phyloP scores from a whole-genome alignment of 2,888 invertebrate species.

The Brachyopa scutellaris region DNA sequence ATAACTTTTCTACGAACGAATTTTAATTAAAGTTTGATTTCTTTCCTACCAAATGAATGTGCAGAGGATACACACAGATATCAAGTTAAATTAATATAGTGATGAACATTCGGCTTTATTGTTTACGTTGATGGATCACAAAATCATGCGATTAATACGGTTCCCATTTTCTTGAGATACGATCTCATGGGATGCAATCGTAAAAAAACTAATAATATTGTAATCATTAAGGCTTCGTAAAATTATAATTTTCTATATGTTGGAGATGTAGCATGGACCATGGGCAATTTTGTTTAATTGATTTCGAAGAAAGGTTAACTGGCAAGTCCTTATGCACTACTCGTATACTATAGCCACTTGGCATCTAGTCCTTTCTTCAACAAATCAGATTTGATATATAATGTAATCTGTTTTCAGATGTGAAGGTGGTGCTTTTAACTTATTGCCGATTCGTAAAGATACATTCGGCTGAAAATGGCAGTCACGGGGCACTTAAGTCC shows the following conservation, averaged over 20 bases:
- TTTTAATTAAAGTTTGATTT: conserved; percentile 65
- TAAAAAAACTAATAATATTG: too few relatives aligned
- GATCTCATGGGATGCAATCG: conserved; percentile 14
- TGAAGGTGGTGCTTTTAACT: too few relatives aligned
- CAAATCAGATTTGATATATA: too few relatives aligned
- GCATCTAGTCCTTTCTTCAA: too few relatives aligned
- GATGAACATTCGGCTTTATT: conserved; percentile 43
- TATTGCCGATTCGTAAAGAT: too few relatives aligned
- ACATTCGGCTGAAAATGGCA: too few relatives aligned
- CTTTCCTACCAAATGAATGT: background rate
- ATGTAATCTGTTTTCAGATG: too few relatives aligned
- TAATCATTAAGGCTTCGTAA: conserved; percentile 16
- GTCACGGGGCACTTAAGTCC: too few relatives aligned
- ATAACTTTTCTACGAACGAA: conserved; percentile 38
- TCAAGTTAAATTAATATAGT: conserved; percentile 49
- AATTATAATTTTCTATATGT: conserved; percentile 2
- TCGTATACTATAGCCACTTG: too few relatives aligned
- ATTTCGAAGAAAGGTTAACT: too few relatives aligned
- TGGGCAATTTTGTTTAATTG: background rate
- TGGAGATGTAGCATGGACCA: background rate
- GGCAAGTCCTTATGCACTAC: too few relatives aligned
- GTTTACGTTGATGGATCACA: conserved; percentile 56
- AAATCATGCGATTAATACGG: conserved; percentile 52
- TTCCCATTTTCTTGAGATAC: conserved; percentile 1
- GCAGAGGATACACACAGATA: background rate